Conservation (phyloP, 1,140 invertebrate species). For the Magallana angulata region DNA sequence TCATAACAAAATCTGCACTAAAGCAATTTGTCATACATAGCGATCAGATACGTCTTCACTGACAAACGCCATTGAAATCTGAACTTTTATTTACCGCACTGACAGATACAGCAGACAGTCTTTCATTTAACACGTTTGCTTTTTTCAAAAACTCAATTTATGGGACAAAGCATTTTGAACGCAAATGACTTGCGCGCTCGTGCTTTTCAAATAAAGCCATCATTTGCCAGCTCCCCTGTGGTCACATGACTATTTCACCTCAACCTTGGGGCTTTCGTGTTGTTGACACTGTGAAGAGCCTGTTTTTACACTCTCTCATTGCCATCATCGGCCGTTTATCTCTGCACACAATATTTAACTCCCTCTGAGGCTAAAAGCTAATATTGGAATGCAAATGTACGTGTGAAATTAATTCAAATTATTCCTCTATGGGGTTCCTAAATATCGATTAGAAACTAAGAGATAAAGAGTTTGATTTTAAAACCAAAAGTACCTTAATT, state of each 20-base stretch:
- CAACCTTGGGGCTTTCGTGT: conserved; percentile 13
- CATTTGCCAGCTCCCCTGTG: background rate
- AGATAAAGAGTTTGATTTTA: too few species aligned
- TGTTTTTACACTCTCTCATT: background rate
- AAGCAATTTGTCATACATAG: too few species aligned
- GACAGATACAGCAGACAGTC: too few species aligned
- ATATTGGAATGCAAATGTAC: background rate
- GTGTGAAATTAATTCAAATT: too few species aligned
- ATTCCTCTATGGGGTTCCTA: too few species aligned
- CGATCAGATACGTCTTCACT: too few species aligned
- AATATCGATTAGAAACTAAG: too few species aligned
- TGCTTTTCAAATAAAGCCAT: background rate
- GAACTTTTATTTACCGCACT: too few species aligned
- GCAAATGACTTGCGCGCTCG: background rate
- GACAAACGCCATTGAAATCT: too few species aligned
- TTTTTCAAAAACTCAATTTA: background rate
- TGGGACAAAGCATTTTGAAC: background rate
- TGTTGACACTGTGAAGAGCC: conserved; percentile 13
- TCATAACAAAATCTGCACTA: too few species aligned
- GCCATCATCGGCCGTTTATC: conserved; percentile 9
- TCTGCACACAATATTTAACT: background rate
- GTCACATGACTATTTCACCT: conserved; percentile 23
- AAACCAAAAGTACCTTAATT: too few species aligned
- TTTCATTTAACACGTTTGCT: background rate
- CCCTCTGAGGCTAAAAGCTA: background rate